A percentile compares a stretch with the other conserved stretches of the same genome.
Conservation (phyloP, 2,113 vertebrate species). For the Channa argus region DNA sequence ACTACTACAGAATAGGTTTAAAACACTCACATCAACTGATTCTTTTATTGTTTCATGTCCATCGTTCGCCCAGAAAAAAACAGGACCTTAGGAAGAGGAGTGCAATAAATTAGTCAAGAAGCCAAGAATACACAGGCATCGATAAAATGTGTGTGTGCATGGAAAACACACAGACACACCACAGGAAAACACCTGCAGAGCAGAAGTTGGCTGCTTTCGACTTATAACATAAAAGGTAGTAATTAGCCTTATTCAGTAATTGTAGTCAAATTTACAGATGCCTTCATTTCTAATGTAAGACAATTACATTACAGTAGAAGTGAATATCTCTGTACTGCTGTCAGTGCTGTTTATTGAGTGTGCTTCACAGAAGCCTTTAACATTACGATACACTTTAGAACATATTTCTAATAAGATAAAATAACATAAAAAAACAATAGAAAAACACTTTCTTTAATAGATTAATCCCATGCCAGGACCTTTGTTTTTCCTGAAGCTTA, state of each 20-base stretch:
- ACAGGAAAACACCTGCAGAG: constrained; percentile 29
- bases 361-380: too few relatives aligned
- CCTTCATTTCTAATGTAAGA: constrained; percentile 7
- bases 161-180: constrained; percentile 17
- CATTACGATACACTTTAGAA: too few relatives aligned
- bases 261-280: constrained; percentile 22
- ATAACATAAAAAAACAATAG: too few relatives aligned
- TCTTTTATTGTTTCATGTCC: constrained; percentile 64
- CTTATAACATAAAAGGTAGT: constrained; percentile 15
- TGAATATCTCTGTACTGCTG: background rate
- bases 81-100: constrained; percentile 54
- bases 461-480: too few relatives aligned
- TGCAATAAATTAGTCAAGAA: constrained; percentile 31
- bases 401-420: too few relatives aligned
- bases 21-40: constrained; percentile 56
- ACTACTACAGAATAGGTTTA: background rate
- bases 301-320: background rate
- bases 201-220: constrained; percentile 27
- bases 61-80: constrained; percentile 30
- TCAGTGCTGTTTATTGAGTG: too few relatives aligned
- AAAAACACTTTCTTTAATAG: too few relatives aligned
- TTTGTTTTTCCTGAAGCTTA: too few relatives aligned
- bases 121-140: constrained; percentile 17
- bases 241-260: background rate
- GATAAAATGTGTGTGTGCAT: constrained; percentile 4